Conservation (phyloP, 1,140 invertebrate species). For the Druon quercuslanigerum region DNA sequence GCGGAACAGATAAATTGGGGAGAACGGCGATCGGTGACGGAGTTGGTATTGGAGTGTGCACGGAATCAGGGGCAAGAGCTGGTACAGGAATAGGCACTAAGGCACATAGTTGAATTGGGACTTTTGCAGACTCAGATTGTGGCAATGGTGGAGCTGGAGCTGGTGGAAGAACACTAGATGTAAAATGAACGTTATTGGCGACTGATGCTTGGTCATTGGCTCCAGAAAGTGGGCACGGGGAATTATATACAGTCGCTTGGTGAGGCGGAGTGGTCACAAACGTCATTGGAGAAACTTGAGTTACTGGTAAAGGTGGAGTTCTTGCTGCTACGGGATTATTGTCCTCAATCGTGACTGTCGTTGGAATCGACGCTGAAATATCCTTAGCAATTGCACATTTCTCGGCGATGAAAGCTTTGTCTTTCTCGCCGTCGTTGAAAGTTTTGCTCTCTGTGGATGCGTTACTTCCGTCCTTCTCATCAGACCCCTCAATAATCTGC, state of each 20-base stretch:
- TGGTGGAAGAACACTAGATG: constrained; percentile 28
- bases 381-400: constrained; percentile 76
- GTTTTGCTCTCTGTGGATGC: constrained; percentile 46
- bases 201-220: constrained; percentile 25
- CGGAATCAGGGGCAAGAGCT: constrained; percentile 53
- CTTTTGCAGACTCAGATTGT: constrained; percentile 36
- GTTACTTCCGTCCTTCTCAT: constrained; percentile 65
- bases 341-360: constrained; percentile 39
- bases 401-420: constrained; percentile 61
- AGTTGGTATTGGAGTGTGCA: constrained; percentile 45
- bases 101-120: constrained; percentile 57
- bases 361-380: constrained; percentile 76
- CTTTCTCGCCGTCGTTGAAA: constrained; percentile 61
- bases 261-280: constrained; percentile 41
- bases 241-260: constrained; percentile 61
- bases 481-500: constrained; percentile 70
- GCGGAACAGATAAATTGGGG: constrained; percentile 52
- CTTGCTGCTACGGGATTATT: constrained; percentile 44
- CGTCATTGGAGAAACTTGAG: constrained; percentile 14
- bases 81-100: constrained; percentile 59
- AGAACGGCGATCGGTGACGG: constrained; percentile 43
- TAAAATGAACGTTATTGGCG: constrained; percentile 28
- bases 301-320: constrained; percentile 67
- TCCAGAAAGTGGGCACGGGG: constrained; percentile 48
- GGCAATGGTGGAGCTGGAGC: constrained; percentile 44